These are phyloP conservation scores for Syngnathus acus DNA, from an alignment of 2,797 vertebrate species.

Conservation along the genomic window DNA sequence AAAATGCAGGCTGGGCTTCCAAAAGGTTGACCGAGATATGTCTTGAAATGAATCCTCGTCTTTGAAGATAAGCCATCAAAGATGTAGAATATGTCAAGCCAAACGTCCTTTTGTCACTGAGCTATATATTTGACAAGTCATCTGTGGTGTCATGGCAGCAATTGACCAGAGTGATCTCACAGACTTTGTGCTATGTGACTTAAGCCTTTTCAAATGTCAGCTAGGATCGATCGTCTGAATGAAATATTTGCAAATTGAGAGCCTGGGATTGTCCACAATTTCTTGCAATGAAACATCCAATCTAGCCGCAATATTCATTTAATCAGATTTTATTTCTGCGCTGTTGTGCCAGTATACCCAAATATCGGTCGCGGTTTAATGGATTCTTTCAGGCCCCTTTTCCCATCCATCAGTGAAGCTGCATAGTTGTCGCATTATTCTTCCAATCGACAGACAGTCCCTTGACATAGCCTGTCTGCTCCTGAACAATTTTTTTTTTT, in stretches of 20 bases:
- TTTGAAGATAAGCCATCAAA: constrained; percentile 7
- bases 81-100: not conserved
- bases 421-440: not conserved
- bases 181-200: too few relatives aligned
- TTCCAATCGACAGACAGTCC: not conserved
- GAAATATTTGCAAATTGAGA: too few relatives aligned
- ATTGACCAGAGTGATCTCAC: too few relatives aligned
- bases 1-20: constrained; percentile 20
- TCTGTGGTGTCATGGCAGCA: too few relatives aligned
- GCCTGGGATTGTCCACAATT: too few relatives aligned
- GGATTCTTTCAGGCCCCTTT: not conserved
- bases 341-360: not conserved
- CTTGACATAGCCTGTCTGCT: not conserved
- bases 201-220: too few relatives aligned
- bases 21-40: constrained; percentile 53
- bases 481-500: constrained; percentile 2
- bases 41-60: constrained; percentile 28
- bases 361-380: not conserved
- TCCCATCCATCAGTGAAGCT: not conserved
- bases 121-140: not conserved
- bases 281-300: not conserved
- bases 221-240: too few relatives aligned
- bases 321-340: not conserved
- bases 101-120: not conserved
- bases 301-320: not conserved